Conservation (phyloP, 2,797 vertebrate genomes). For the Acanthis flammea region DNA sequence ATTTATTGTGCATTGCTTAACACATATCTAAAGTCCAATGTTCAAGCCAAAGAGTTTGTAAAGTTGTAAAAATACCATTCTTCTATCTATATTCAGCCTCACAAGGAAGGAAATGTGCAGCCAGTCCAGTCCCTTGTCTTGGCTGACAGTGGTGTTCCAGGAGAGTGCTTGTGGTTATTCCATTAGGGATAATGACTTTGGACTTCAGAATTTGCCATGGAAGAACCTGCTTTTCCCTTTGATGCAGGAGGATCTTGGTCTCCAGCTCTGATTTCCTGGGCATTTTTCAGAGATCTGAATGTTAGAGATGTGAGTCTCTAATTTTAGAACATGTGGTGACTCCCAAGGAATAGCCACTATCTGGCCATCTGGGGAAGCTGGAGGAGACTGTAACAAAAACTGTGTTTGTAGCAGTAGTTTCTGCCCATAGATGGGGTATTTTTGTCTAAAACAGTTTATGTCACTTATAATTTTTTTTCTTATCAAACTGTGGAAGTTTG, state of each 20-base stretch:
- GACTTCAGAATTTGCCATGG: neutral
- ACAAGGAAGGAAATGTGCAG: neutral
- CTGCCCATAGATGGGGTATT: neutral
- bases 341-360: neutral
- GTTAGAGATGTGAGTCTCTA: neutral
- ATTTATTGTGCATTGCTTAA: neutral
- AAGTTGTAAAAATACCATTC: conserved; percentile 22
- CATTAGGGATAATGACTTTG: neutral
- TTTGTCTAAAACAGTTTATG: neutral
- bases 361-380: neutral
- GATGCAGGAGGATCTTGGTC: neutral
- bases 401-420: neutral
- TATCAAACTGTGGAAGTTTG: neutral
- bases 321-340: neutral
- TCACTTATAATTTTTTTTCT: neutral
- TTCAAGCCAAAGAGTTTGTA: conserved; percentile 8
- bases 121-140: neutral
- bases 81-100: neutral
- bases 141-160: neutral
- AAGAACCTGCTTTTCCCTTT: neutral
- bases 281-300: neutral
- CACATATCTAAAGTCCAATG: neutral
- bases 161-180: neutral
- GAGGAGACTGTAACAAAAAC: neutral
- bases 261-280: neutral